phyloP scores from a whole-genome alignment of 2,888 invertebrate species.

The Unio delphinus region DNA sequence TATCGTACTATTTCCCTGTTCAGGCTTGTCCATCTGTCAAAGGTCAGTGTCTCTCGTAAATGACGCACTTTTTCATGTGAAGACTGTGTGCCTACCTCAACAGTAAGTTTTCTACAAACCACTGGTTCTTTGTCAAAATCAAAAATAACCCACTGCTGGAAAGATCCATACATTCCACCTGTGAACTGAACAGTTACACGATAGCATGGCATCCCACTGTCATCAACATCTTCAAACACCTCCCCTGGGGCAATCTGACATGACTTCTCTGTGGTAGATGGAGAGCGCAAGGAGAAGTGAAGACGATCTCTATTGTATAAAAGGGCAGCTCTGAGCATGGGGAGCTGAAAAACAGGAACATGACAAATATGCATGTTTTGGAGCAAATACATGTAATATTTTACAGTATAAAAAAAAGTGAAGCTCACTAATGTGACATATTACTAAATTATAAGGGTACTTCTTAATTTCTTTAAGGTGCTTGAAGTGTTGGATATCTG shows the following conservation, averaged over 20 bases:
- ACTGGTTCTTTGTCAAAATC: conserved; percentile 65
- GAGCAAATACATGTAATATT: too few species aligned
- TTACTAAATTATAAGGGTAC: too few species aligned
- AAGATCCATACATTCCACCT: conserved; percentile 67
- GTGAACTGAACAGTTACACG: conserved; percentile 45
- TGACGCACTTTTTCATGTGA: conserved; percentile 52
- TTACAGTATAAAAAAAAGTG: too few species aligned
- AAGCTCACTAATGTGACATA: too few species aligned
- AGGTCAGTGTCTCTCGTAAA: conserved; percentile 56
- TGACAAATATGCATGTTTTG: neutral
- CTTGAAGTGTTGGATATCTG: too few species aligned
- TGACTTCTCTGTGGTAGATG: conserved; percentile 27
- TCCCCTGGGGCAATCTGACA: conserved; percentile 62
- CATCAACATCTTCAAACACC: conserved; percentile 42
- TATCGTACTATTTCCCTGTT: conserved; percentile 59
- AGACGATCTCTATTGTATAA: conserved; percentile 64
- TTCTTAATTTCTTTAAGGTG: too few species aligned
- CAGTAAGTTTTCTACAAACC: conserved; percentile 57
- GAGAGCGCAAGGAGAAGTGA: conserved; percentile 54
- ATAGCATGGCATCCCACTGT: conserved; percentile 38
- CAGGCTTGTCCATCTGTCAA: conserved; percentile 65
- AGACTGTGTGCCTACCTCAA: conserved; percentile 58
- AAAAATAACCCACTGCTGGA: conserved; percentile 66
- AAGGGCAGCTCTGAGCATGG: conserved; percentile 58
- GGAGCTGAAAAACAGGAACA: conserved; percentile 27